phyloP scores from a whole-genome alignment of 2,797 vertebrate genomes.

The Coracias cyanogaster region DNA sequence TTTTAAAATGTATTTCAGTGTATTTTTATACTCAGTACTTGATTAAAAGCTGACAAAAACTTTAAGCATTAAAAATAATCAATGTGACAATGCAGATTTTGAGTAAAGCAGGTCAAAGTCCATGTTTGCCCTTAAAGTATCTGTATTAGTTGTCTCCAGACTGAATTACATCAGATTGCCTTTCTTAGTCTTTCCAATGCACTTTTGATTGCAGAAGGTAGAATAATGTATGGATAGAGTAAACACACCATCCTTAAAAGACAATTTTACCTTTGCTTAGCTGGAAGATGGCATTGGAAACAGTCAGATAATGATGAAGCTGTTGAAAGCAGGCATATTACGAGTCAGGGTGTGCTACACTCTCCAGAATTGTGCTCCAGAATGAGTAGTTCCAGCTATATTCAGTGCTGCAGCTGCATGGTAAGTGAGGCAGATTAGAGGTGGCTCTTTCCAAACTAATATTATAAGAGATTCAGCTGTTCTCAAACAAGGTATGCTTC shows the following conservation, averaged over 20 bases:
- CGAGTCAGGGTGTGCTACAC: neutral
- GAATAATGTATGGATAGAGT: neutral
- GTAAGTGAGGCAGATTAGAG: neutral
- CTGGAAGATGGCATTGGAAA: neutral
- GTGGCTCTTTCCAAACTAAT: neutral
- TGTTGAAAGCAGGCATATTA: neutral
- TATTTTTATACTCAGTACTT: neutral
- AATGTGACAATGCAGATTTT: neutral
- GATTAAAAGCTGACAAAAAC: neutral
- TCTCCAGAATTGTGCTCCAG: neutral
- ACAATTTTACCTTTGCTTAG: neutral
- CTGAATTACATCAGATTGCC: neutral
- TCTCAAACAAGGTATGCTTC: neutral
- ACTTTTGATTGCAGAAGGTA: neutral
- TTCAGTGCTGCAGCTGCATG: neutral
- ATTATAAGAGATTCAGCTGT: neutral
- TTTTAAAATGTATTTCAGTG: neutral
- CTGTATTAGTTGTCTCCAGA: neutral
- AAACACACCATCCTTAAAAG: neutral
- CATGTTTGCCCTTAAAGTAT: neutral
- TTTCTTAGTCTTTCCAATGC: neutral
- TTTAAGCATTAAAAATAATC: neutral
- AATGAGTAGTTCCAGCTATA: neutral
- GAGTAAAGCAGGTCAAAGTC: neutral
- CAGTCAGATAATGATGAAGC: neutral